phyloP scores from a whole-genome alignment of 2,113 vertebrate genomes.

The Peromyscus leucopus region DNA sequence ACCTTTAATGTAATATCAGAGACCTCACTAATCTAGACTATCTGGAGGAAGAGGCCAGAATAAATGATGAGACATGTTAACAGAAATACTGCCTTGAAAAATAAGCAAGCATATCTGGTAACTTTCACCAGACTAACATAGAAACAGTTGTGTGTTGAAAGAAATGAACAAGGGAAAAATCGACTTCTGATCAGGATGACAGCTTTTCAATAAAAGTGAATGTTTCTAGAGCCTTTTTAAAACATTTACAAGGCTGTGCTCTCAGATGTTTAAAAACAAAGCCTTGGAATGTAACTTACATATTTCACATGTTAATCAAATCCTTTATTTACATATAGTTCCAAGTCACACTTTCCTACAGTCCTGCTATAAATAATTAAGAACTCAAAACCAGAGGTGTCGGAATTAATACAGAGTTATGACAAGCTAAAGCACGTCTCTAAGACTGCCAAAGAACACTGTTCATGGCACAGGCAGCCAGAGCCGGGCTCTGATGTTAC shows the following conservation, averaged over 20 bases:
- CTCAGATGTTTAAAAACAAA: slow-evolving; percentile 48
- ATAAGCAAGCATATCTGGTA: not conserved
- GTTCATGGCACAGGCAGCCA: not conserved
- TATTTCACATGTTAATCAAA: slow-evolving; percentile 60
- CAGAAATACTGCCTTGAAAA: slow-evolving; percentile 55
- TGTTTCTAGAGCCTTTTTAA: slow-evolving; percentile 49
- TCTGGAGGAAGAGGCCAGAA: not conserved
- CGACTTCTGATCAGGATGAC: slow-evolving; percentile 60
- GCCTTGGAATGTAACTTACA: slow-evolving; percentile 58
- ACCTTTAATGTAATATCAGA: slow-evolving; percentile 52
- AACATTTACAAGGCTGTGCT: not conserved
- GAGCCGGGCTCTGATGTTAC: slow-evolving; percentile 31
- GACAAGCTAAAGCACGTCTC: slow-evolving; percentile 71
- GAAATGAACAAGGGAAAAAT: slow-evolving; percentile 17
- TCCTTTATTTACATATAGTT: slow-evolving; percentile 62
- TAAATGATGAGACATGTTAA: slow-evolving; percentile 38
- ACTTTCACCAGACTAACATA: not conserved
- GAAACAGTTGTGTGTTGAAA: slow-evolving; percentile 28
- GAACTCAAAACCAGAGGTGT: not conserved
- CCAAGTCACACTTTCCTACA: slow-evolving; percentile 10
- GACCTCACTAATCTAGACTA: slow-evolving; percentile 42
- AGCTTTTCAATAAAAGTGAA: slow-evolving; percentile 47
- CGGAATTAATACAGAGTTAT: slow-evolving; percentile 26
- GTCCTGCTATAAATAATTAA: slow-evolving; percentile 16
- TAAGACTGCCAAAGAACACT: slow-evolving; percentile 55